A percentile compares a stretch with the other conserved stretches of the same genome.
Evolutionary conservation across 2,113 vertebrate species (phyloP).

Genomic region (Octodon degus): DNA sequence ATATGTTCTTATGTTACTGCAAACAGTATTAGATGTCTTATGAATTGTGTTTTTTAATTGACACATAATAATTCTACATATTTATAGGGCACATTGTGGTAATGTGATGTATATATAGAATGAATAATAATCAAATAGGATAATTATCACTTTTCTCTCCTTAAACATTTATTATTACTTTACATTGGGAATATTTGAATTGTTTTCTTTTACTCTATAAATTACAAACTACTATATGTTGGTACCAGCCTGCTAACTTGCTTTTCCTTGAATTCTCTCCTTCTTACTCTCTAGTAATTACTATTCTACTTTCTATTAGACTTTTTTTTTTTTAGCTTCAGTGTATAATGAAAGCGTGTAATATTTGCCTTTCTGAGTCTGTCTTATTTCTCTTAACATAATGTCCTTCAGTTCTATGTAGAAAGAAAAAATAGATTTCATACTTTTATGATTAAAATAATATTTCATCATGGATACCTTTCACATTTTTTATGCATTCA

Average conservation of each 20-base stretch:
- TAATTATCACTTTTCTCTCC: background rate
- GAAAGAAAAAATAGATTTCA: background rate
- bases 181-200: background rate
- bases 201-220: background rate
- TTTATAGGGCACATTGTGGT: background rate
- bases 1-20: background rate
- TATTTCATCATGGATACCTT: background rate
- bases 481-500: background rate
- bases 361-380: background rate
- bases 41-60: background rate
- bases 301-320: background rate
- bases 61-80: background rate
- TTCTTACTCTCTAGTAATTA: background rate
- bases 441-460: background rate
- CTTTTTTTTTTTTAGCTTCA: background rate
- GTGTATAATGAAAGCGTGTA: background rate
- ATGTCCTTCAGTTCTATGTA: background rate
- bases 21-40: background rate
- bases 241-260: too few relatives aligned
- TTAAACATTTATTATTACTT: background rate
- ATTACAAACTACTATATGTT: background rate
- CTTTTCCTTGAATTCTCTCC: background rate
- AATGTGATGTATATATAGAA: background rate
- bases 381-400: background rate
- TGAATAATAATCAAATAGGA: background rate